Evolutionary conservation across 2,888 invertebrate species (phyloP).

Genomic region (Platycnemis pennipes): DNA sequence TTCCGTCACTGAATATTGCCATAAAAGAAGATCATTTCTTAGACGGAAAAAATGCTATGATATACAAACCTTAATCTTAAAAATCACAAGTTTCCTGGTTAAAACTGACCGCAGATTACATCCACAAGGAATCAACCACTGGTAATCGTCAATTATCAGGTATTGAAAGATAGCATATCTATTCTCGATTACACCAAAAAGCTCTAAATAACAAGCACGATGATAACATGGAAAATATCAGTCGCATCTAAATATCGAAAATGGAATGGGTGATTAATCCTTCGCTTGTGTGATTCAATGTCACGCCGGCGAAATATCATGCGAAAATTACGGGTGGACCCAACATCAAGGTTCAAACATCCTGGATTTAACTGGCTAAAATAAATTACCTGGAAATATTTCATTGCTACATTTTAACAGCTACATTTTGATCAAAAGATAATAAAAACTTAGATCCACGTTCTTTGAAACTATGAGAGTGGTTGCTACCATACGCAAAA

Average conservation of each 20-base stretch:
- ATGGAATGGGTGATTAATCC: background rate
- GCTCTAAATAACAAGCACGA: background rate
- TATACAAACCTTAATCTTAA: background rate
- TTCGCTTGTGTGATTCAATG: too few relatives aligned
- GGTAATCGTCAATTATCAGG: background rate
- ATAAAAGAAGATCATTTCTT: too few relatives aligned
- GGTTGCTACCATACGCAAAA: too few relatives aligned
- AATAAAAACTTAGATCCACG: too few relatives aligned
- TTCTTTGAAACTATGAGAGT: too few relatives aligned
- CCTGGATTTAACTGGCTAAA: too few relatives aligned
- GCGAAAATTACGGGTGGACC: background rate
- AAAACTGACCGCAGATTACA: too few relatives aligned
- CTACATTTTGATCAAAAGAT: too few relatives aligned
- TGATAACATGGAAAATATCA: background rate
- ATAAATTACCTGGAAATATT: too few relatives aligned
- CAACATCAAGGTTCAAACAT: background rate
- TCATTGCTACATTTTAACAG: too few relatives aligned
- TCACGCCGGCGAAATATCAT: background rate
- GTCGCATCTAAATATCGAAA: background rate
- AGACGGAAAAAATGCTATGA: too few relatives aligned
- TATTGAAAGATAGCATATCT: background rate
- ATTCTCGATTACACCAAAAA: background rate
- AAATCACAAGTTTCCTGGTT: too few relatives aligned
- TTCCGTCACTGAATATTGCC: background rate
- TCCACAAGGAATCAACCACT: background rate